Evolutionary conservation across 2,888 invertebrate species (phyloP), one percentile per base, ranked within the genome.

Genomic region (Euspilapteryx auroguttella): DNA sequence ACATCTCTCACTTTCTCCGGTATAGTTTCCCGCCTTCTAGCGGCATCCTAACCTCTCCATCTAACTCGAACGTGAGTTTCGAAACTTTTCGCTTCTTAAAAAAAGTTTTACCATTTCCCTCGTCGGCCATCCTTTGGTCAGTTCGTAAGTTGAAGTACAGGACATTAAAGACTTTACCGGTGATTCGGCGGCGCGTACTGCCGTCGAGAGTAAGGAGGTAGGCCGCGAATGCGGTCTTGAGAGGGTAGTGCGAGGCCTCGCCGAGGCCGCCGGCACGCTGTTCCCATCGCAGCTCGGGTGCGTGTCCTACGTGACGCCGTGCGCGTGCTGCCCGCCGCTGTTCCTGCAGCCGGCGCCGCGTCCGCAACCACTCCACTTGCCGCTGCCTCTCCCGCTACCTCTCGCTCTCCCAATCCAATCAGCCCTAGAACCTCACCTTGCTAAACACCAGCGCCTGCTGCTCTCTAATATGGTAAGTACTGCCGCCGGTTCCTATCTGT

Each of bases 261-360:
- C 49, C 59, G 73, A 73, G 75, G 73, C 71, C 73, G 73, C 71
- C 73, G 69, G 54, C 75, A 73, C 73, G 71, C 73, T 75, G 75
- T 75, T 75, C 68, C 66, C 73, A 63, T 73, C 73, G 75, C 75
- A 71, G 75, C 66, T 71, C 44, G 71, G 69, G 65, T 73, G 75
- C 63, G 76, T 71, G 64, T 63, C 73, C 59, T 71, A 75, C 68
- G 75, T 66, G 61, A 64, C 65, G 63, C 66, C 64, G 59, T 73
- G 73, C 64, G 59, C 63, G 54, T 75, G 73, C 59, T 73, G 71
- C 56, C 65, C 63, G 51, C 65, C 64, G 51, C 56, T 68, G 53
- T 47, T 55, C 61, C 62, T 71, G 64, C 75, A 65, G 63, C 65
- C 51, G 55, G 61, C 53, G 38, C 61, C 56, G 48, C 68, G 63